These are phyloP conservation scores for Holacanthella duospinosa DNA, from an alignment of 2,888 invertebrate genomes.

Conservation along the genomic window DNA sequence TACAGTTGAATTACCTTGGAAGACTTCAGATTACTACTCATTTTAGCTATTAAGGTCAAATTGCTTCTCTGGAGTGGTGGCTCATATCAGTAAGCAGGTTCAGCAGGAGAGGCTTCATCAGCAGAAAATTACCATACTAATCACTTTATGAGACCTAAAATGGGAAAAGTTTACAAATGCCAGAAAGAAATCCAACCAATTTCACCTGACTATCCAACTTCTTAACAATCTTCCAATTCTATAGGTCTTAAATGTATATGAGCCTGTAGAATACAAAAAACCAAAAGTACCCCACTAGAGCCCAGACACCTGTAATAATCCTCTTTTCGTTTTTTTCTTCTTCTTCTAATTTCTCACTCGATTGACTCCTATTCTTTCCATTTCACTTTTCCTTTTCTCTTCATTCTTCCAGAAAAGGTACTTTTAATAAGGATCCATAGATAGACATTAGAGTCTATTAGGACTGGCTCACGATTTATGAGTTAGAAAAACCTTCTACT, in stretches of 20 bases:
- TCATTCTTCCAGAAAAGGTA: background rate
- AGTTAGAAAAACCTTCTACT: background rate
- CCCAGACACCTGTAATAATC: background rate
- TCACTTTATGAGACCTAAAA: background rate
- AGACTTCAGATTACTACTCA: background rate
- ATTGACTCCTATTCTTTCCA: background rate
- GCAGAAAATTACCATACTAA: slow-evolving; percentile 5
- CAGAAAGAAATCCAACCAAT: background rate
- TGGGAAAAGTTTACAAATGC: background rate
- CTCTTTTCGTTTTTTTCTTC: background rate
- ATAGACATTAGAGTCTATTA: no score
- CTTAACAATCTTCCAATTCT: background rate
- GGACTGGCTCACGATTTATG: no score
- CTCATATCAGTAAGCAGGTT: background rate
- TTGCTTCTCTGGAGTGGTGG: background rate
- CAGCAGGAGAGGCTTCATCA: background rate
- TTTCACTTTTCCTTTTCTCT: background rate
- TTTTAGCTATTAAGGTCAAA: background rate
- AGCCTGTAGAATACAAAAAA: no score
- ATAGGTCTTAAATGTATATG: no score
- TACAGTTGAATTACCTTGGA: no score
- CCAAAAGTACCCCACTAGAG: no score
- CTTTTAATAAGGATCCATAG: no score
- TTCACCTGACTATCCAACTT: background rate
- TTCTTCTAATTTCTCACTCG: background rate